Conservation (phyloP, 2,113 vertebrate genomes). For the Eurystomus gularis region DNA sequence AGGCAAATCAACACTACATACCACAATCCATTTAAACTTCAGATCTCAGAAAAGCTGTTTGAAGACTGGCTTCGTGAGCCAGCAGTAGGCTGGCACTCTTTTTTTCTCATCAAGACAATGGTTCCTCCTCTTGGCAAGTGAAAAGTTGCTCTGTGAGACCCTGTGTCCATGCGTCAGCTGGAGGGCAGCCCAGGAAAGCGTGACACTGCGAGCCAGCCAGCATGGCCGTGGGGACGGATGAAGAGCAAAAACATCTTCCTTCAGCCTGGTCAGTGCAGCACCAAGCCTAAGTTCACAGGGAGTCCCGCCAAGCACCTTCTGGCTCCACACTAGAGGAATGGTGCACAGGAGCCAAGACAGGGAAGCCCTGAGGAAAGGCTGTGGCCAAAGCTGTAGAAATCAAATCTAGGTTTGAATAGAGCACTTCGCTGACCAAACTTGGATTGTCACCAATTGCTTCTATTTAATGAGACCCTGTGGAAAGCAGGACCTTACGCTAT, state of each 20-base stretch:
- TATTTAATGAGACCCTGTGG: constrained; percentile 37
- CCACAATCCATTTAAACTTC: not conserved
- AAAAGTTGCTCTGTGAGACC: not conserved
- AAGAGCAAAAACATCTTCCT: not conserved
- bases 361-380: not conserved
- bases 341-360: not conserved
- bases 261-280: not conserved
- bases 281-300: not conserved
- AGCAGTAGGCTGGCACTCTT: not conserved
- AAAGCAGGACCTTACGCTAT: not conserved
- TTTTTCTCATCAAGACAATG: not conserved
- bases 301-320: not conserved
- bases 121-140: not conserved
- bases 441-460: constrained; percentile 42
- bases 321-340: not conserved
- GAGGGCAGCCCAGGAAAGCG: not conserved
- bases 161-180: accelerated
- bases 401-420: not conserved
- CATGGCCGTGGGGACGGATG: accelerated
- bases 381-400: constrained; percentile 5
- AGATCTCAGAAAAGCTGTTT: not conserved
- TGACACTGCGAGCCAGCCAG: not conserved
- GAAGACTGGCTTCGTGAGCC: not conserved
- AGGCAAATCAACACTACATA: not conserved
- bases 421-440: constrained; percentile 36